Evolutionary conservation across 2,113 vertebrate species (phyloP).

Genomic region (Pteropus alecto): DNA sequence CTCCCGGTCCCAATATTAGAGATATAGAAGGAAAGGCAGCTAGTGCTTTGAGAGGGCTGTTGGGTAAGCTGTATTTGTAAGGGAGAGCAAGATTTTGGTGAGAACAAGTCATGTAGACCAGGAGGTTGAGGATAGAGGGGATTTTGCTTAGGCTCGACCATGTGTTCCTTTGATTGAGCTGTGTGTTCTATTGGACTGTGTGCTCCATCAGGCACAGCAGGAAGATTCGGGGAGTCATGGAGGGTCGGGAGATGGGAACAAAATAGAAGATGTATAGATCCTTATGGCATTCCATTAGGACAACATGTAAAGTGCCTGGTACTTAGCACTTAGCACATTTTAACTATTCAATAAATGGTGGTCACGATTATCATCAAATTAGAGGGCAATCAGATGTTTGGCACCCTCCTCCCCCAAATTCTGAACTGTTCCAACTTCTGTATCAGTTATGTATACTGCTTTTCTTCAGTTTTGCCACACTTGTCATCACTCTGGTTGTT

Average conservation of each 20-base stretch:
- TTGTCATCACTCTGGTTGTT: not conserved
- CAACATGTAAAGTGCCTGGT: not conserved
- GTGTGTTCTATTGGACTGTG: fast-evolving
- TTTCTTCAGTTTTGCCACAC: not conserved
- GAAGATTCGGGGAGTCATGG: not conserved
- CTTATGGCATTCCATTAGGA: not conserved
- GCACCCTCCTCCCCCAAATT: not conserved
- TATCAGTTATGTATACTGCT: not conserved
- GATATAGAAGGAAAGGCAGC: not conserved
- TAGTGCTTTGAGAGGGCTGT: not conserved
- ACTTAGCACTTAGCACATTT: not conserved
- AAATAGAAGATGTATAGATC: not conserved
- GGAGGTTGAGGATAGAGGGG: not conserved
- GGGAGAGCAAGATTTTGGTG: not conserved
- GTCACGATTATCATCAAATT: not conserved
- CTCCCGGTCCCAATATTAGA: not conserved
- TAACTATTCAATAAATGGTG: not conserved
- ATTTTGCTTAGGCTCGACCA: not conserved
- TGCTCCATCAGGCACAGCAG: fast-evolving
- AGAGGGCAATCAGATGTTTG: not conserved
- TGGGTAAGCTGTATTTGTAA: not conserved
- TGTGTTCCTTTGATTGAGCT: not conserved
- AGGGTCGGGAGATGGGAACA: not conserved
- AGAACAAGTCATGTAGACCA: not conserved
- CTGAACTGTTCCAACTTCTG: not conserved